Percentiles rank a stretch among this genome's conserved stretches.
Conservation (phyloP, 2,888 invertebrate genomes). For the Lithophane leautieri region DNA sequence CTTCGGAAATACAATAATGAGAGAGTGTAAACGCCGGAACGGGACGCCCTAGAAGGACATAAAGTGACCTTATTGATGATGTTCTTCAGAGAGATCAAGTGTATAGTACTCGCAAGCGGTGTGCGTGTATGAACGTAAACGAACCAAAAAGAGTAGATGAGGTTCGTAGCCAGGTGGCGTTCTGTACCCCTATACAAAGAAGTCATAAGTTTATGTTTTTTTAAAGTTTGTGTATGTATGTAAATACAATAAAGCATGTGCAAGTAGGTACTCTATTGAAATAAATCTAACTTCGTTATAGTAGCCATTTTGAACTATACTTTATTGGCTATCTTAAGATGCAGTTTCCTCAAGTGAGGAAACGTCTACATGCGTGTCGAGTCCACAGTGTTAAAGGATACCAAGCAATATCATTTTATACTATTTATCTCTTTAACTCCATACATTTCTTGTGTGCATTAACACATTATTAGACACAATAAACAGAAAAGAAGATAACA, state of each 20-base stretch:
- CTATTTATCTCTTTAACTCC: background rate
- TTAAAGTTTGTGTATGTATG: background rate
- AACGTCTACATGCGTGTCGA: background rate
- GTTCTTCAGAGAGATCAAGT: background rate
- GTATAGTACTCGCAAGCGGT: background rate
- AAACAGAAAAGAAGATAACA: background rate
- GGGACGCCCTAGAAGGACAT: background rate
- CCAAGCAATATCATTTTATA: background rate
- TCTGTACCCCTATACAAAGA: background rate
- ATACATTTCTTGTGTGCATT: background rate
- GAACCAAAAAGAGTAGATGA: background rate
- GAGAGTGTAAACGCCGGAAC: background rate
- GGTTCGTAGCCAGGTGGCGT: background rate
- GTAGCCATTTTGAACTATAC: background rate
- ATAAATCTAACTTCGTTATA: background rate
- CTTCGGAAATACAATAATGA: slow-evolving; percentile 22
- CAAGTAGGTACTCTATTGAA: background rate
- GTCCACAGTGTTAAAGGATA: background rate
- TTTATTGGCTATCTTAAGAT: background rate
- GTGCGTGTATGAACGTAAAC: background rate
- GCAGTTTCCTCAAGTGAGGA: background rate
- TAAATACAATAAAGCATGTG: background rate
- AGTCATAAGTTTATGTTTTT: background rate
- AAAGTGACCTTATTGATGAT: background rate
- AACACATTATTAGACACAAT: background rate